Evolutionary conservation across 2,888 invertebrate species (phyloP).

Genomic region (Nemapogon koenigi): DNA sequence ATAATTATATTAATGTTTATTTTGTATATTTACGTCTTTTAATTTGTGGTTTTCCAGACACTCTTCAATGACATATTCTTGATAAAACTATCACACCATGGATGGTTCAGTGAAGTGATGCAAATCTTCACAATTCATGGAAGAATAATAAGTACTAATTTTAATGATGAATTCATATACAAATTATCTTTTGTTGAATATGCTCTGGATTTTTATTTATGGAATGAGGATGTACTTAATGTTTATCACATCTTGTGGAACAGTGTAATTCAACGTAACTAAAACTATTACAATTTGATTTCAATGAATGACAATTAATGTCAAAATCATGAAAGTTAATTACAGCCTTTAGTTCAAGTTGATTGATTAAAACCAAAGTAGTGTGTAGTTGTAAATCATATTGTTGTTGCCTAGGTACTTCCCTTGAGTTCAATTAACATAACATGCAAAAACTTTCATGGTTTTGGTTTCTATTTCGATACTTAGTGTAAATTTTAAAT

Average conservation of each 20-base stretch:
- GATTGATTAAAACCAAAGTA: too few species aligned
- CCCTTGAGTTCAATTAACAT: too few species aligned
- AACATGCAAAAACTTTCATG: too few species aligned
- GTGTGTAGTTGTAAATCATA: too few species aligned
- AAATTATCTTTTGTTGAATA: conserved; percentile 6
- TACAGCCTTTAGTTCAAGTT: too few species aligned
- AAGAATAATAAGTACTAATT: background rate
- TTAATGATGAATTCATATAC: too few species aligned
- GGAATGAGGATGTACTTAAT: too few species aligned
- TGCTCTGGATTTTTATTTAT: conserved; percentile 2
- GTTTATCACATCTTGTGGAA: conserved; percentile 1
- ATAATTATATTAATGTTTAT: too few species aligned
- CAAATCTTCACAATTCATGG: background rate
- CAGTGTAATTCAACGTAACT: conserved; percentile 7
- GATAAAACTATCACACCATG: conserved; percentile 33
- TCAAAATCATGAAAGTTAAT: conserved; percentile 40
- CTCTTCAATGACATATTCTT: conserved; percentile 9
- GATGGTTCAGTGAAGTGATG: conserved; percentile 49
- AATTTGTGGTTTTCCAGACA: conserved; percentile 8
- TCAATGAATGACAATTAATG: conserved; percentile 36
- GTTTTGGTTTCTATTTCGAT: too few species aligned
- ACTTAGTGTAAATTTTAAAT: too few species aligned
- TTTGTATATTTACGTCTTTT: too few species aligned
- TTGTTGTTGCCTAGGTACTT: too few species aligned
- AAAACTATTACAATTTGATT: conserved; percentile 1